Percentiles rank a stretch among this genome's conserved stretches.
Evolutionary conservation across 2,113 vertebrate genomes (phyloP).

Genomic region (Bombycilla garrulus): DNA sequence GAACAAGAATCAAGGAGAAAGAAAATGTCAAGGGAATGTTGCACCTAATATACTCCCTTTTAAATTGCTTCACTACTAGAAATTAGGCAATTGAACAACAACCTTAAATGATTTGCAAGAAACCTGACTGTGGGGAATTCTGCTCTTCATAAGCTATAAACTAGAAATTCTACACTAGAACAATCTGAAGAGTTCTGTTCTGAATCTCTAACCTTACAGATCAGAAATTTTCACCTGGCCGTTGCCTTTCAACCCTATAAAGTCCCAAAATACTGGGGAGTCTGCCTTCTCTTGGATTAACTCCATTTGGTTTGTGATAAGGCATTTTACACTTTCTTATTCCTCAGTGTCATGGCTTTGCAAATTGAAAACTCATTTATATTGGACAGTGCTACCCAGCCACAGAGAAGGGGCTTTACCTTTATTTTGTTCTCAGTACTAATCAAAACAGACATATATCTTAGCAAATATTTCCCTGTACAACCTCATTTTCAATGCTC

Average conservation of each 20-base stretch:
- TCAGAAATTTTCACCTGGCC: neutral
- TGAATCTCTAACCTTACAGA: neutral
- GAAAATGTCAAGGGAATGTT: constrained; percentile 5
- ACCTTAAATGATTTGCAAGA: neutral
- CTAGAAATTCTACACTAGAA: neutral
- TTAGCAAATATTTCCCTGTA: neutral
- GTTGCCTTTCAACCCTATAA: neutral
- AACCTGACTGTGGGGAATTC: neutral
- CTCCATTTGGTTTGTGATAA: neutral
- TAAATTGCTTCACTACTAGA: neutral
- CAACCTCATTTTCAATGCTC: neutral
- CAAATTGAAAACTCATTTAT: neutral
- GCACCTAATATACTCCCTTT: neutral
- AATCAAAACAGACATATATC: neutral
- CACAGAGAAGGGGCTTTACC: neutral
- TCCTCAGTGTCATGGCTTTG: neutral
- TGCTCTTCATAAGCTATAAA: neutral
- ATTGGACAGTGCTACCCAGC: neutral
- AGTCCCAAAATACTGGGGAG: neutral
- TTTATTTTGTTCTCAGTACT: neutral
- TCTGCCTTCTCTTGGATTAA: neutral
- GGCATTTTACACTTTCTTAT: neutral
- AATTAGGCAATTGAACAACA: neutral
- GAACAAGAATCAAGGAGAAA: neutral
- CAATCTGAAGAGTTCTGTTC: neutral